Base-by-base conservation (phyloP, 2,113 vertebrate genomes). In the Ciconia stormi region DNA sequence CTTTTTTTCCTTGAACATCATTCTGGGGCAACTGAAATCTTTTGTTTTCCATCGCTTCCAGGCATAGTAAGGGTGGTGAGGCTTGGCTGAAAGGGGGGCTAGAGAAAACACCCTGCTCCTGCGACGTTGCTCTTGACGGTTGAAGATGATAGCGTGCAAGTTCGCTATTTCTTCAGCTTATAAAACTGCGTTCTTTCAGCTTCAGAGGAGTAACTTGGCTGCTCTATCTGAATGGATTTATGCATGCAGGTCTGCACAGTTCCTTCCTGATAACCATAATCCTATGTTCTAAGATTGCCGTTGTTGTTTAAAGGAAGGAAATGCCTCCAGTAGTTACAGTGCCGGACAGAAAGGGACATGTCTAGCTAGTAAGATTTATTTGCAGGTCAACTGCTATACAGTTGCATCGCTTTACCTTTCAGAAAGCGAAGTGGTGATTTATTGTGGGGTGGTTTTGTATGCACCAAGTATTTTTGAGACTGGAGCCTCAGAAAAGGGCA, bases 381-480 rank as follows among this genome's bases (percentile, higher is more conserved):
- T 82, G 58, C 70, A 62, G 90, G 87, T 97, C 94, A 94, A 30
- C 67, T 36, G 38, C 83, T 77, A 52, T 82, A 56, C 86, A 84
- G 78, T 89, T 87, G 63, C 70, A 62, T 58, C 47, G 7, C 77
- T 96, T 84, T 77, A 38, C 76, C 26, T 83, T 38, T 89, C 85
- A 34, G 53, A 87, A 77, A 96, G 84, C 32, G 47, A 87, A 87
- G 56, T 27, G 55, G 59, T 86, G 93, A 97, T 97, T 93, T 95
- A 90, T 72, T 26, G 50, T 36, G 47, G 76, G 78, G 25, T 61
- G 77, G 8, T 47, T 92, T 91, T 27, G 62, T 87, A 59, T 49
- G 40, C 65, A 47, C 71, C 84, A 16, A 91, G 70, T 76, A 40
- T 71, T 50, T 71, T 55, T 63, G 63, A 81, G 77, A 70, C 78